phyloP scores from a whole-genome alignment of 2,113 vertebrate species.

The Zosterops japonicus region DNA sequence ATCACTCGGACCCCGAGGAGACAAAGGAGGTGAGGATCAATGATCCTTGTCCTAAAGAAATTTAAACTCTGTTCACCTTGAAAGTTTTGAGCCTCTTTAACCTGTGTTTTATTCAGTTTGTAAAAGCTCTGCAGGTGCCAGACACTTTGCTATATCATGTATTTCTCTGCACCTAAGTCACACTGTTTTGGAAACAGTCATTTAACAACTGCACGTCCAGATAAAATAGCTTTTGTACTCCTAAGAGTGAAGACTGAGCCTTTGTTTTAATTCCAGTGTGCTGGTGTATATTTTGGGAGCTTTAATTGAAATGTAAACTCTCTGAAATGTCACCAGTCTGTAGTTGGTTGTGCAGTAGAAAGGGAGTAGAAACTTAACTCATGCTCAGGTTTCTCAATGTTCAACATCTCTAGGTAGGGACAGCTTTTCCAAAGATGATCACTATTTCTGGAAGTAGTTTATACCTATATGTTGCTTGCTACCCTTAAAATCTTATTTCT shows the following conservation, averaged over 20 bases:
- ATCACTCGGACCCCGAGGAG: slow-evolving; percentile 95
- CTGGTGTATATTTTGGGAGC: slow-evolving; percentile 44
- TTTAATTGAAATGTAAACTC: slow-evolving; percentile 58
- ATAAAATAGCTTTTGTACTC: slow-evolving; percentile 28
- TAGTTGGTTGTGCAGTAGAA: neutral
- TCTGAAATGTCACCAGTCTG: slow-evolving; percentile 31
- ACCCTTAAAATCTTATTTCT: neutral
- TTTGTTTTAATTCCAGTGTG: slow-evolving; percentile 41
- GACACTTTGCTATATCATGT: neutral
- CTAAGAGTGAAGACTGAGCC: neutral
- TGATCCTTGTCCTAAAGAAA: neutral
- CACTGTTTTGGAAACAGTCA: neutral
- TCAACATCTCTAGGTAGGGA: neutral
- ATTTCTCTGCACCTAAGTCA: neutral
- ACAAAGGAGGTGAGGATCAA: slow-evolving; percentile 89
- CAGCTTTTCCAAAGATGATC: neutral
- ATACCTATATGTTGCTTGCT: neutral
- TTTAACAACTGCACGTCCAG: neutral
- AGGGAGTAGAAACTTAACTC: neutral
- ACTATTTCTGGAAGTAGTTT: neutral
- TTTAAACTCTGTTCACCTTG: neutral
- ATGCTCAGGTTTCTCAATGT: neutral
- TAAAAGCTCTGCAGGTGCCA: neutral
- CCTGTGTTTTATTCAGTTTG: neutral
- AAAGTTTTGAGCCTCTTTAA: neutral